These are phyloP conservation scores for Sepiola atlantica DNA, from an alignment of 2,888 invertebrate species.

Conservation along the genomic window DNA sequence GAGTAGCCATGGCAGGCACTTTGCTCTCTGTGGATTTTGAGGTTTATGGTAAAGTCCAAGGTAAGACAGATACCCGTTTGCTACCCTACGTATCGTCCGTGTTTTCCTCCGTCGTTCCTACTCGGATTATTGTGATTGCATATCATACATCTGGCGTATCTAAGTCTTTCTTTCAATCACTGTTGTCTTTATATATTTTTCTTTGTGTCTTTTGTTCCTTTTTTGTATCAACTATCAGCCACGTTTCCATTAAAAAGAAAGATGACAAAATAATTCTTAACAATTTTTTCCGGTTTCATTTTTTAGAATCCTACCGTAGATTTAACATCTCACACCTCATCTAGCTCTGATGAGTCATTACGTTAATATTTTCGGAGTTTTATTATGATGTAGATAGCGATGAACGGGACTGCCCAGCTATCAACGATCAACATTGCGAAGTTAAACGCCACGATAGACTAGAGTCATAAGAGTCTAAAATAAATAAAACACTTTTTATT, in stretches of 20 bases:
- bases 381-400: background rate
- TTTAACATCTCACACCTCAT: too few relatives aligned
- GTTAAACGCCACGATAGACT: background rate
- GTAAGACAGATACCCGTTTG: constrained; percentile 50
- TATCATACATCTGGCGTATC: background rate
- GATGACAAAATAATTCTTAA: too few relatives aligned
- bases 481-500: background rate
- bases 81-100: background rate
- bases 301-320: background rate
- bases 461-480: background rate
- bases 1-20: constrained; percentile 38
- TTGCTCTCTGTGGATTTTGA: constrained; percentile 58
- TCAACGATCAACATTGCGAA: background rate
- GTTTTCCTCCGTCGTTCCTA: background rate
- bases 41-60: constrained; percentile 62
- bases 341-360: background rate
- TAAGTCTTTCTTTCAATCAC: background rate
- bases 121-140: background rate
- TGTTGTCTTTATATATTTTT: background rate
- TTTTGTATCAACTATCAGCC: background rate
- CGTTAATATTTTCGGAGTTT: background rate
- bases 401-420: background rate
- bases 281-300: background rate
- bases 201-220: background rate
- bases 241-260: background rate